A percentile compares a stretch with the other conserved stretches of the same genome.
Evolutionary conservation across 1,140 invertebrate species (phyloP).

Genomic region (Callitettix versicolor): DNA sequence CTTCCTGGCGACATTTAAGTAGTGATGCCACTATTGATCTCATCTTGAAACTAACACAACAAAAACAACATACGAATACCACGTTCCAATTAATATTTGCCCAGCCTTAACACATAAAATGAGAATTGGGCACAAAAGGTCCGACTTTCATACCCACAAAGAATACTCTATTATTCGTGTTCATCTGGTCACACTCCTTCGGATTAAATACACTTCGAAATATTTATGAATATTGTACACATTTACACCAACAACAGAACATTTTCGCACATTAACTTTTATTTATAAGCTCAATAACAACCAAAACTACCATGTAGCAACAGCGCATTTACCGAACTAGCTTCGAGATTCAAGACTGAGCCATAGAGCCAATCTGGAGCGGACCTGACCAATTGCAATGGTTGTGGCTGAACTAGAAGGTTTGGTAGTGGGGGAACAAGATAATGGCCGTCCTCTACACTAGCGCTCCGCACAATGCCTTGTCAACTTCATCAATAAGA

Average conservation of each 20-base stretch:
- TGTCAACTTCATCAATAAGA: not conserved
- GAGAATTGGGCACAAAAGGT: not conserved
- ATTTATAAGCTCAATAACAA: too few relatives aligned
- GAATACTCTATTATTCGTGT: not conserved
- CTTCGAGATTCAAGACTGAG: not conserved
- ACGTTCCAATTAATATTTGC: too few relatives aligned
- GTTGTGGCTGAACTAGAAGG: not conserved
- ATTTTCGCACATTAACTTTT: too few relatives aligned
- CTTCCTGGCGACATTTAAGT: constrained; percentile 10
- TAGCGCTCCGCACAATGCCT: not conserved
- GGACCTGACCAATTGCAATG: not conserved
- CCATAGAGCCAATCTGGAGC: not conserved
- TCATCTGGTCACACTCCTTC: not conserved
- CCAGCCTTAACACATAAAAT: constrained; percentile 3
- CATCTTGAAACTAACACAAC: constrained; percentile 5
- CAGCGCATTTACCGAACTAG: not conserved
- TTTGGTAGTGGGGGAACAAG: not conserved
- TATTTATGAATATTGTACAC: not conserved
- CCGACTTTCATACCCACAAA: not conserved
- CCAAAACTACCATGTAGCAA: not conserved
- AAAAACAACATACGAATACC: too few relatives aligned
- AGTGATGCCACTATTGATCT: constrained; percentile 15
- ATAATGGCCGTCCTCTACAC: not conserved
- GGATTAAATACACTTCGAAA: too few relatives aligned
- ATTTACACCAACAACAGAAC: not conserved